phyloP scores from a whole-genome alignment of 2,113 vertebrate genomes.

The Oreochromis niloticus region DNA sequence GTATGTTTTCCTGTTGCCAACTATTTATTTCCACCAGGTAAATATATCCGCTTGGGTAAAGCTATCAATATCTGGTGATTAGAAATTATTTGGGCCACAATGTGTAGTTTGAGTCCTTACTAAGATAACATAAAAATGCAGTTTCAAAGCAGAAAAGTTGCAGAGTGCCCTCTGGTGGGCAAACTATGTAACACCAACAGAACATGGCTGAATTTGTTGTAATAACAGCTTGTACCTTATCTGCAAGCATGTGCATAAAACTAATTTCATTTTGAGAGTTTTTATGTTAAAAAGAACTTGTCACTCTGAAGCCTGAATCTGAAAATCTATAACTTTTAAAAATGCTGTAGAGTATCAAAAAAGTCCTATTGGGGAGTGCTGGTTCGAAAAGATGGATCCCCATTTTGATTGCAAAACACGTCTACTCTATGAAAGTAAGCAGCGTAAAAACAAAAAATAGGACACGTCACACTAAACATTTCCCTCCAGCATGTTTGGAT shows the following conservation, averaged over 20 bases:
- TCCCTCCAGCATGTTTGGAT: background rate
- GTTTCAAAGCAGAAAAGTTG: background rate
- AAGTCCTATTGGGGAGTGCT: accelerated
- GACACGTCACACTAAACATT: background rate
- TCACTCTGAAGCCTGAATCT: background rate
- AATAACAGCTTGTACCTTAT: background rate
- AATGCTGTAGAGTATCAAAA: background rate
- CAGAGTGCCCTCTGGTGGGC: background rate
- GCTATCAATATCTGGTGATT: no score
- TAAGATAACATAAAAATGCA: background rate
- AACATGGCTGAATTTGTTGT: background rate
- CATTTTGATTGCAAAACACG: background rate
- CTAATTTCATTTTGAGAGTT: accelerated
- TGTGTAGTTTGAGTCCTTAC: background rate
- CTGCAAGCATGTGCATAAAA: accelerated
- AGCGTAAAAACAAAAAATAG: background rate
- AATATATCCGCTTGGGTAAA: no score
- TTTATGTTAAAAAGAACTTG: background rate
- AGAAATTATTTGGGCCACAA: background rate
- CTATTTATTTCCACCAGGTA: no score
- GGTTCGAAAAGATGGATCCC: accelerated
- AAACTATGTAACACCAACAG: background rate
- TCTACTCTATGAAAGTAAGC: background rate
- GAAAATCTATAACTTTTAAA: background rate
- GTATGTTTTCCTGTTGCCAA: no score